phyloP scores from a whole-genome alignment of 2,113 vertebrate species.

The Percina caprodes region DNA sequence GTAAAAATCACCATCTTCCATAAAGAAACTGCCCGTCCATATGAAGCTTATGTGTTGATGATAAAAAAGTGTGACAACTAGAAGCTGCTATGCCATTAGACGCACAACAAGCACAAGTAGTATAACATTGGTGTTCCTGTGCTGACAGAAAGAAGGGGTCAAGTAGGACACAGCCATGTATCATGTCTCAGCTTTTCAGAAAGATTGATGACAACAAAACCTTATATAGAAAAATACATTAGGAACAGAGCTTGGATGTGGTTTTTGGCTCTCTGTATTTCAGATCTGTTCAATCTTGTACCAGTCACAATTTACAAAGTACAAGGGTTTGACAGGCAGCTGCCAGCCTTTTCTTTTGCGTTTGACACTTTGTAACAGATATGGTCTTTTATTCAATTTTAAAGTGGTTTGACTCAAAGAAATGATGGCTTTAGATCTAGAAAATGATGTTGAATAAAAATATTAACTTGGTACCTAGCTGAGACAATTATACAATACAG shows the following conservation, averaged over 20 bases:
- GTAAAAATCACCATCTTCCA: neutral
- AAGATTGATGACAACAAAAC: neutral
- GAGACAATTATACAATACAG: neutral
- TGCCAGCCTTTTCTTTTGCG: constrained; percentile 22
- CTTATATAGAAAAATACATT: neutral
- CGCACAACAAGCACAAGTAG: neutral
- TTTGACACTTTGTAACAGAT: neutral
- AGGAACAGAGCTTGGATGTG: neutral
- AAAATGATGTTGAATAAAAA: neutral
- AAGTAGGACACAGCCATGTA: neutral
- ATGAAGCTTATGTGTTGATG: neutral
- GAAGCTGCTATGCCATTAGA: neutral
- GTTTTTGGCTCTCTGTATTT: neutral
- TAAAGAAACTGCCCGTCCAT: too few relatives aligned
- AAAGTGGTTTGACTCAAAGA: neutral
- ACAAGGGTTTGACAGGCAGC: constrained; percentile 17
- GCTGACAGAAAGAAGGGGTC: neutral
- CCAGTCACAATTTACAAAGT: neutral
- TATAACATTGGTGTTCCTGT: neutral
- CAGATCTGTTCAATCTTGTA: constrained; percentile 6
- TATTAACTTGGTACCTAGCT: neutral
- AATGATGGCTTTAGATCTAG: neutral
- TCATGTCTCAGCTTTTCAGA: constrained; percentile 1
- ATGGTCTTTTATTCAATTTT: constrained; percentile 4
- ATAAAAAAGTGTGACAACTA: neutral